Conservation (phyloP, 1,140 invertebrate species). For the Philopotamus ludificatus region DNA sequence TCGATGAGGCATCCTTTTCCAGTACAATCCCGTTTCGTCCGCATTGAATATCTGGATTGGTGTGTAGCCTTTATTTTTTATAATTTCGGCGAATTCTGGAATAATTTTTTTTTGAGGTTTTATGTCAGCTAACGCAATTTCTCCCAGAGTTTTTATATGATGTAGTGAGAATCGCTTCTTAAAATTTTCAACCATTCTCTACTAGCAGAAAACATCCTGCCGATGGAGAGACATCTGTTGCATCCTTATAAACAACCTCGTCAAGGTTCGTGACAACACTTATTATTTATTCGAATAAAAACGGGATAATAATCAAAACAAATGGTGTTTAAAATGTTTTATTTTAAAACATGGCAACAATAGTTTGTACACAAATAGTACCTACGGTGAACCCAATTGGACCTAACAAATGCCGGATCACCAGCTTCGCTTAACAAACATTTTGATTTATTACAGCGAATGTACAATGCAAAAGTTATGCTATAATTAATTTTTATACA, state of each 20-base stretch:
- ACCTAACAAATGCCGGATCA: slow-evolving; percentile 17
- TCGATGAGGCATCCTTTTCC: too few species aligned
- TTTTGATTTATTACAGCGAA: slow-evolving; percentile 8
- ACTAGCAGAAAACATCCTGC: not conserved
- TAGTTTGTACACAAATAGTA: slow-evolving; percentile 40
- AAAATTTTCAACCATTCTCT: not conserved
- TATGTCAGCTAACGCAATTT: too few species aligned
- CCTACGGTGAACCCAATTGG: slow-evolving; percentile 28
- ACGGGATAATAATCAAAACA: not conserved
- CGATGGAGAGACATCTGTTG: not conserved
- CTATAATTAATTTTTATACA: not conserved
- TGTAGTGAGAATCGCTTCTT: not conserved
- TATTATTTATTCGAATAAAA: too few species aligned
- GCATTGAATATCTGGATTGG: too few species aligned
- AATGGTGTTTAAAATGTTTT: slow-evolving; percentile 22
- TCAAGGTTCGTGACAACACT: too few species aligned
- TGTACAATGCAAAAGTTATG: slow-evolving; percentile 3
- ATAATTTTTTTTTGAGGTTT: too few species aligned
- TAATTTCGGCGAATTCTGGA: too few species aligned
- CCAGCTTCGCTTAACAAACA: slow-evolving; percentile 12
- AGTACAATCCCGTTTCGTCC: too few species aligned
- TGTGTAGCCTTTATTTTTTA: too few species aligned
- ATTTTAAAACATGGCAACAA: slow-evolving; percentile 41
- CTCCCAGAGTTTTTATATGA: not conserved
- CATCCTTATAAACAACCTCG: not conserved